Evolutionary conservation across 2,888 invertebrate species (phyloP), one percentile per base, ranked within the genome.

Genomic region (Synergus laeviventris): DNA sequence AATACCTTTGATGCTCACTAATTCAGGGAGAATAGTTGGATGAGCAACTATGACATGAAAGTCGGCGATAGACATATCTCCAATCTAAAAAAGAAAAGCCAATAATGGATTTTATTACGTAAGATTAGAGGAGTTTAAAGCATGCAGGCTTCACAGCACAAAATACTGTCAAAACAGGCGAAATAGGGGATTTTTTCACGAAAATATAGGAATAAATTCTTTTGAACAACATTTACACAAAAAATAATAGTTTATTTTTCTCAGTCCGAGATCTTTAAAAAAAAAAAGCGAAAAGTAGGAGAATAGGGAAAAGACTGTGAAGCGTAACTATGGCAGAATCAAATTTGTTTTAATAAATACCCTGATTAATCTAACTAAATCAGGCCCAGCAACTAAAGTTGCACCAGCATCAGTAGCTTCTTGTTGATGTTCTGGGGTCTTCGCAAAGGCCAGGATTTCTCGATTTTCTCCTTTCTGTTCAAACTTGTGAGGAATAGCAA

Each of bases 21-120:
- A 87, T 74, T 97, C 97, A 0, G 96, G 93, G 73, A 97, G 89
- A 79, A 97, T 95, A 87, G 95, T 94, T 0, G 96, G 95, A 91
- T 97, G 96, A 0, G 96, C 95, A 16, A 97, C 91, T 9, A 96
- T 88, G 86, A 93, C 94, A 84, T 96, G 94, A 87, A 94, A 97
- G 82, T 97, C 96, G 5, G 92, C 91, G 1, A 95, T 85, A 76
- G 92, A 91, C 4, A 96, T 87, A 81, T 93, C 92, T n/a, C 96
- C 96, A 86, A 92, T 94, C 92, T 96, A 88, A 74, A 88, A 84
- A 80, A n/a, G n/a, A 82, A 61, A 49, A 1, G 9, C 1, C 7
- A 16, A 24, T 59, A 62, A 61, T 56, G 38, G 56, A 66, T 2
- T 1, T 64, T 38, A 21, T 9, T n/a, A 8, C 5, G 18, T 16